These are phyloP conservation scores for Silurus aristotelis DNA, from an alignment of 2,797 vertebrate species.

Conservation along the genomic window DNA sequence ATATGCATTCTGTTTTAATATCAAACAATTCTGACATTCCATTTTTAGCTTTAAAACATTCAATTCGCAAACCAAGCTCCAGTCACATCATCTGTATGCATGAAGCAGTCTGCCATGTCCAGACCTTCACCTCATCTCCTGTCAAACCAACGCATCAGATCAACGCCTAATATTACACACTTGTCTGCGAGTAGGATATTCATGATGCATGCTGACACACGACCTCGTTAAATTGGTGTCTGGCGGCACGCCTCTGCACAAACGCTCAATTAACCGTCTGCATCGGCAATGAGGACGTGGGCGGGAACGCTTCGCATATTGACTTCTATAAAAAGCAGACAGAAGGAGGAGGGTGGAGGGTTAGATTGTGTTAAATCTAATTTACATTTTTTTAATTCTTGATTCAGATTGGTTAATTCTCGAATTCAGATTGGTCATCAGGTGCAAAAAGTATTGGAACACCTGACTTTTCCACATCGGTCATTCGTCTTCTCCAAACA, in stretches of 20 bases:
- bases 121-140: neutral
- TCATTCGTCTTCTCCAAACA: too few species aligned
- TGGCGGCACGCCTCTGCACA: constrained; percentile 22
- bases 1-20: too few species aligned
- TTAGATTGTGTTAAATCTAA: neutral
- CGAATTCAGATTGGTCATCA: neutral
- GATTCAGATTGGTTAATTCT: neutral
- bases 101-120: neutral
- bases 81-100: neutral
- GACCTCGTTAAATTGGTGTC: constrained; percentile 34
- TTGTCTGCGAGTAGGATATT: constrained; percentile 2
- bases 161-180: constrained; percentile 15
- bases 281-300: constrained; percentile 19
- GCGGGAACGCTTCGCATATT: constrained; percentile 19
- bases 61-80: too few species aligned
- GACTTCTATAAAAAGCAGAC: constrained; percentile 14
- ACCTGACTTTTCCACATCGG: too few species aligned
- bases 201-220: constrained; percentile 31
- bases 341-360: neutral
- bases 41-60: too few species aligned
- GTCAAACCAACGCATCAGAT: constrained; percentile 10
- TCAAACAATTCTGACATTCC: too few species aligned
- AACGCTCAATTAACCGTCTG: constrained; percentile 35
- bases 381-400: too few species aligned
- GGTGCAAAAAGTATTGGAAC: neutral